Conservation (phyloP, 2,113 vertebrate genomes). For the Piaya cayana region DNA sequence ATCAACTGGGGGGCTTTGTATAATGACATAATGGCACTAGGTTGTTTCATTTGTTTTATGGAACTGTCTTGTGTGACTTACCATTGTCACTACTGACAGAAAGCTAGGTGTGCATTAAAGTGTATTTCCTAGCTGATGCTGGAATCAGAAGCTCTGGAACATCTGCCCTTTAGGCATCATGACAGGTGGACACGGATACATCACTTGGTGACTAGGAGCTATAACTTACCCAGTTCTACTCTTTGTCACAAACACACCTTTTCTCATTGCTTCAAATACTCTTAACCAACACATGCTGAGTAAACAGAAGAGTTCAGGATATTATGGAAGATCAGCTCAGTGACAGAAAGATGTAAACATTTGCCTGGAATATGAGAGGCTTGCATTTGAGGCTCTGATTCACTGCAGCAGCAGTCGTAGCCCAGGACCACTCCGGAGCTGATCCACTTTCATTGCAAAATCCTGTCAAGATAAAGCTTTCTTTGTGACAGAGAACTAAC, state of each 20-base stretch:
- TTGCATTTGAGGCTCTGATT: neutral
- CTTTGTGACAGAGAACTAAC: neutral
- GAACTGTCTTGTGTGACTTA: neutral
- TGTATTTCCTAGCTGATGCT: neutral
- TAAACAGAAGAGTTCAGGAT: neutral
- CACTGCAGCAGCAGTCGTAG: neutral
- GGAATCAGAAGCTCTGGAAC: neutral
- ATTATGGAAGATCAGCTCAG: neutral
- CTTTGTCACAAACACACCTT: neutral
- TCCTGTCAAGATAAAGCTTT: neutral
- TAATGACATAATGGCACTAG: neutral
- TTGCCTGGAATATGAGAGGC: neutral
- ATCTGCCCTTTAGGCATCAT: accelerated
- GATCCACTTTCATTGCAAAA: accelerated
- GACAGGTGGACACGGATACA: accelerated
- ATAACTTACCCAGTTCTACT: neutral
- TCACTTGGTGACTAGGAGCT: accelerated
- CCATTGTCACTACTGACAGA: neutral
- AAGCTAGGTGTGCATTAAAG: neutral
- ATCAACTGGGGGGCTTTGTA: neutral
- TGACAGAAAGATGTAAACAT: neutral
- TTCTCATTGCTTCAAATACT: neutral
- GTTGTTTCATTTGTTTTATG: neutral
- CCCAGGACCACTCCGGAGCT: neutral
- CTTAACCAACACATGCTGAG: neutral